phyloP scores from a whole-genome alignment of 2,797 vertebrate species.

The Saxicola maurus region DNA sequence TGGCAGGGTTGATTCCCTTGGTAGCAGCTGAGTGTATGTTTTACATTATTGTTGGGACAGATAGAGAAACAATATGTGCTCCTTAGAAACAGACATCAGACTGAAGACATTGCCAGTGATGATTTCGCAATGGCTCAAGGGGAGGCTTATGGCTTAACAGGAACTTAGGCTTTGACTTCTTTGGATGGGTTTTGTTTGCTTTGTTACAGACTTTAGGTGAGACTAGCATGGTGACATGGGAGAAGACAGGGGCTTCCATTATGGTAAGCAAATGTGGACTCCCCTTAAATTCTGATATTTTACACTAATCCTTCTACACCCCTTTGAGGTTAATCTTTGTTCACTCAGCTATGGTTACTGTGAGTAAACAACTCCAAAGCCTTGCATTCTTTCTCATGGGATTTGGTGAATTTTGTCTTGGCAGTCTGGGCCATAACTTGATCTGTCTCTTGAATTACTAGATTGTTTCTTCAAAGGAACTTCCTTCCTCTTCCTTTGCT shows the following conservation, averaged over 20 bases:
- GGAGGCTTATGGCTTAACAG: not conserved
- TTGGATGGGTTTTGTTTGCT: not conserved
- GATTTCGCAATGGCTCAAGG: not conserved
- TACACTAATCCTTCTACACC: not conserved
- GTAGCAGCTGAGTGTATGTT: not conserved
- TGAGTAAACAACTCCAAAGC: not conserved
- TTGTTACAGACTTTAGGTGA: not conserved
- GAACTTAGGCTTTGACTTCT: not conserved
- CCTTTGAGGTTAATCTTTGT: not conserved
- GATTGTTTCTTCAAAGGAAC: not conserved
- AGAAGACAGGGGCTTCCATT: not conserved
- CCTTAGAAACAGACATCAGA: not conserved
- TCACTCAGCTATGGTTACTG: not conserved
- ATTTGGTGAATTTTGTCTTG: not conserved
- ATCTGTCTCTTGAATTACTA: not conserved
- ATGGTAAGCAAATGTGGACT: not conserved
- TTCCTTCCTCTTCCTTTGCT: not conserved
- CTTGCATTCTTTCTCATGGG: not conserved
- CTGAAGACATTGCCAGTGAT: not conserved
- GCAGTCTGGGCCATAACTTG: not conserved
- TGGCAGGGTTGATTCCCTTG: not conserved
- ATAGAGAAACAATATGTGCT: not conserved
- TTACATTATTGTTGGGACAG: not conserved
- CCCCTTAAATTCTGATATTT: not conserved
- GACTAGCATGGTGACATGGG: not conserved